phyloP scores from a whole-genome alignment of 2,113 vertebrate species.

The Cinclus cinclus region DNA sequence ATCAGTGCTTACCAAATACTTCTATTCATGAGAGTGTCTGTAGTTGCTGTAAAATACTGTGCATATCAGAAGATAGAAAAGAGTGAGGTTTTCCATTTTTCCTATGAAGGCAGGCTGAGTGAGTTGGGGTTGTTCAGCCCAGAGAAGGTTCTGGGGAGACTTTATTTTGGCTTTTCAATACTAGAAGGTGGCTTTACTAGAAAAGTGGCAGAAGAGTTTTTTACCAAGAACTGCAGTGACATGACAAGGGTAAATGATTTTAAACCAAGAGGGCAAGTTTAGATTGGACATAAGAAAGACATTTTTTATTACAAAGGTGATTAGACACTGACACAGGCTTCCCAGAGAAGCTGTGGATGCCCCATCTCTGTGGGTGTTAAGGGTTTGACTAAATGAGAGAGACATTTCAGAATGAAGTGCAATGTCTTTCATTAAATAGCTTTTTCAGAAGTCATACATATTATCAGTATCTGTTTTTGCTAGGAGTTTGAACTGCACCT shows the following conservation, averaged over 20 bases:
- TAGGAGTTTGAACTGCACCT: neutral
- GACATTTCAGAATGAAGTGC: neutral
- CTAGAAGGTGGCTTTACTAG: neutral
- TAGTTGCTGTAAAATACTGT: neutral
- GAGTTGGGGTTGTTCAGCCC: neutral
- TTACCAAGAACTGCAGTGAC: neutral
- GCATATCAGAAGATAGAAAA: neutral
- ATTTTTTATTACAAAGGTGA: neutral
- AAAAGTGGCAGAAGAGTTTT: neutral
- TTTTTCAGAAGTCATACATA: neutral
- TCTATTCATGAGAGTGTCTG: neutral
- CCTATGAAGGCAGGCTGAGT: neutral
- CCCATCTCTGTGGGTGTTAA: neutral
- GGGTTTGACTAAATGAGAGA: neutral
- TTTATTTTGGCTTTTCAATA: neutral
- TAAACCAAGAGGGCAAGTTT: neutral
- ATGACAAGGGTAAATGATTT: neutral
- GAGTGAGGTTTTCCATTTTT: neutral
- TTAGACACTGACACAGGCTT: neutral
- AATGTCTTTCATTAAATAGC: neutral
- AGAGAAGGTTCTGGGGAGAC: neutral
- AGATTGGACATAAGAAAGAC: neutral
- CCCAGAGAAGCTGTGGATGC: neutral
- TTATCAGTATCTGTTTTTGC: neutral
- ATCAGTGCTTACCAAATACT: neutral